Evolutionary conservation across 2,888 invertebrate genomes (phyloP).

Genomic region (Balanococcus diminutus): DNA sequence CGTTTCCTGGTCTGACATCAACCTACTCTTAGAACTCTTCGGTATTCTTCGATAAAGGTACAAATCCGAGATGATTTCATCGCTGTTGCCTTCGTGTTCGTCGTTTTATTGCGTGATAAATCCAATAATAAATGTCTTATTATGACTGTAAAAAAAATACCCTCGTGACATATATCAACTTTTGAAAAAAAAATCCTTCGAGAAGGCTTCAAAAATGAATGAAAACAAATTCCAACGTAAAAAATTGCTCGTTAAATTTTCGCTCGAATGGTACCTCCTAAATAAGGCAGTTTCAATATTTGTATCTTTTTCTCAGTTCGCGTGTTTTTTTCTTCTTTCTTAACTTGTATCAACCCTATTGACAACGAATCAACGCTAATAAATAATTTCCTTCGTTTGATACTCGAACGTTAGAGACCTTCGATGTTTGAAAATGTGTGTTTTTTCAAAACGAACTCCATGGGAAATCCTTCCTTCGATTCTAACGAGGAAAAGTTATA

Average conservation of each 20-base stretch:
- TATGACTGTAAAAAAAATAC: neutral
- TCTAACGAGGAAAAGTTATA: neutral
- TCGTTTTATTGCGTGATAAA: neutral
- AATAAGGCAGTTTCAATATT: neutral
- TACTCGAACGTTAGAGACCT: neutral
- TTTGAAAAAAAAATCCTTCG: neutral
- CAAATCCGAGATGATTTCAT: neutral
- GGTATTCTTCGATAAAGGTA: neutral
- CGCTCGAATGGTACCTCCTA: neutral
- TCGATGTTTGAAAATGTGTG: neutral
- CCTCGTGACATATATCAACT: neutral
- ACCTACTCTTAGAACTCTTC: neutral
- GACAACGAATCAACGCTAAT: neutral
- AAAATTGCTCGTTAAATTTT: conserved; percentile 27
- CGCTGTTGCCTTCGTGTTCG: neutral
- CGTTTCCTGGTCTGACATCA: neutral
- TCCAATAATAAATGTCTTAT: neutral
- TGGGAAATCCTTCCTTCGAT: neutral
- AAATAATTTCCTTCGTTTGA: neutral
- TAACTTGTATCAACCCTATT: neutral
- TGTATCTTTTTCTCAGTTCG: too few species aligned
- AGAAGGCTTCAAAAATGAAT: neutral
- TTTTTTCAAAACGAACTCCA: neutral
- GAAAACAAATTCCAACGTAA: neutral
- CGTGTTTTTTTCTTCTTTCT: neutral